Evolutionary conservation across 2,888 invertebrate species (phyloP), one percentile per base, ranked within the genome.

Genomic region (Macaria notata): DNA sequence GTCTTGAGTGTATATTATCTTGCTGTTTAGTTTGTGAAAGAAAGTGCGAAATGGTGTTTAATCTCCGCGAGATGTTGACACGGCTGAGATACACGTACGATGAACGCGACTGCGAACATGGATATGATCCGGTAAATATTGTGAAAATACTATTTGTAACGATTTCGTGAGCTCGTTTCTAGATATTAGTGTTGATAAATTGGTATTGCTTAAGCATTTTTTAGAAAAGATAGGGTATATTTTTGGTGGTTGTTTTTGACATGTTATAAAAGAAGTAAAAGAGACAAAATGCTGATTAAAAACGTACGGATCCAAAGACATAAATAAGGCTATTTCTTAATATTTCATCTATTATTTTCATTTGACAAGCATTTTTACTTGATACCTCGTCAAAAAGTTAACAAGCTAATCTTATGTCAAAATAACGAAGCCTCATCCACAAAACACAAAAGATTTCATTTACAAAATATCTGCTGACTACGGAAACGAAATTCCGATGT

Each of bases 1-100:
- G 63, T 58, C 56, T 54, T 29, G 29, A 31, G 45, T 53, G 50
- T 51, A 52, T 68, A 65, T 63, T 59, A 70, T 65, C 64, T 61
- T 61, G 65, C 52, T 67, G 66, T 61, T 65, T 54, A 59, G 41
- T 41, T 69, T 61, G 61, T 63, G 60, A 69, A 61, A 54, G 62
- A 68, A 64, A 63, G 66, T 68, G 68, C 62, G 77, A 72, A 76
- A 88, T 86, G 84, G 79, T 89, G 81, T 89, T 89, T 68, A 81
- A 81, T 79, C 77, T 89, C 64, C 81, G 84, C 71, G 87, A 86
- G 64, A 84, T 88, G 71, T 66, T 91, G 67, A 81, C 83, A 29
- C 79, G 84, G 41, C 70, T 90, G 52, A 81, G 85, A 46, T 88
- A 88, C 64, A 75, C 77, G 47, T 83, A 86, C 57, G 87, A 89